These are phyloP conservation scores for Megalurothrips usitatus DNA, from an alignment of 2,888 invertebrate genomes.

Conservation along the genomic window DNA sequence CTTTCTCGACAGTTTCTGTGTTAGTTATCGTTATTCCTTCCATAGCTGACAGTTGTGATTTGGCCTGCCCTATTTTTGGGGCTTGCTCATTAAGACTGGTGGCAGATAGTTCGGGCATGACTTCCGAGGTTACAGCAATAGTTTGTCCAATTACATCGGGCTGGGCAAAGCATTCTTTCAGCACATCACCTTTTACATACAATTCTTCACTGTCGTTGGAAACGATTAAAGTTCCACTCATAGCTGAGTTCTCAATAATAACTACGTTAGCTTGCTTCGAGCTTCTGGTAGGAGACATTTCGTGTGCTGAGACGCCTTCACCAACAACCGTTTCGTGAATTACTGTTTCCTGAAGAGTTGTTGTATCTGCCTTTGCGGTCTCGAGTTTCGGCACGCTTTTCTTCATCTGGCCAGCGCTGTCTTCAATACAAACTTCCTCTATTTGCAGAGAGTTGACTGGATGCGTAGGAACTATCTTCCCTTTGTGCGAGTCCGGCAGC, in stretches of 20 bases:
- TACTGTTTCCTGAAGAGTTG: slow-evolving; percentile 50
- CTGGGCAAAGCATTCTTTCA: slow-evolving; percentile 47
- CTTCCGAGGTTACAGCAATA: slow-evolving; percentile 50
- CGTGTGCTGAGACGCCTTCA: slow-evolving; percentile 53
- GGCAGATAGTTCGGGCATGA: slow-evolving; percentile 48
- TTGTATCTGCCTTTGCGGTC: slow-evolving; percentile 47
- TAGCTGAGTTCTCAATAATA: slow-evolving; percentile 48
- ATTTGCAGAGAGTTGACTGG: slow-evolving; percentile 53
- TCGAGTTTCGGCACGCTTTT: slow-evolving; percentile 48
- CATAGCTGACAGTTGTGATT: slow-evolving; percentile 41
- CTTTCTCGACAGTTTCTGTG: slow-evolving; percentile 49
- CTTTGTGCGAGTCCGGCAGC: slow-evolving; percentile 52
- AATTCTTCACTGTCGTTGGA: slow-evolving; percentile 51
- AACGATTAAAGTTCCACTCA: slow-evolving; percentile 51
- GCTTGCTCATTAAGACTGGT: slow-evolving; percentile 45
- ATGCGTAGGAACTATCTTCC: slow-evolving; percentile 50
- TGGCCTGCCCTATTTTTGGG: slow-evolving; percentile 46
- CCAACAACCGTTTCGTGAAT: slow-evolving; percentile 52
- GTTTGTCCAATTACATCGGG: slow-evolving; percentile 49
- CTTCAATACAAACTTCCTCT: slow-evolving; percentile 47
- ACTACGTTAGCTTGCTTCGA: slow-evolving; percentile 47
- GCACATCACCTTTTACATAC: slow-evolving; percentile 44
- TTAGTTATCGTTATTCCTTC: slow-evolving; percentile 41
- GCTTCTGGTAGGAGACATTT: slow-evolving; percentile 45
- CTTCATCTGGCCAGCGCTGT: slow-evolving; percentile 48